phyloP scores from a whole-genome alignment of 1,140 invertebrate genomes.

The Chionoecetes opilio region DNA sequence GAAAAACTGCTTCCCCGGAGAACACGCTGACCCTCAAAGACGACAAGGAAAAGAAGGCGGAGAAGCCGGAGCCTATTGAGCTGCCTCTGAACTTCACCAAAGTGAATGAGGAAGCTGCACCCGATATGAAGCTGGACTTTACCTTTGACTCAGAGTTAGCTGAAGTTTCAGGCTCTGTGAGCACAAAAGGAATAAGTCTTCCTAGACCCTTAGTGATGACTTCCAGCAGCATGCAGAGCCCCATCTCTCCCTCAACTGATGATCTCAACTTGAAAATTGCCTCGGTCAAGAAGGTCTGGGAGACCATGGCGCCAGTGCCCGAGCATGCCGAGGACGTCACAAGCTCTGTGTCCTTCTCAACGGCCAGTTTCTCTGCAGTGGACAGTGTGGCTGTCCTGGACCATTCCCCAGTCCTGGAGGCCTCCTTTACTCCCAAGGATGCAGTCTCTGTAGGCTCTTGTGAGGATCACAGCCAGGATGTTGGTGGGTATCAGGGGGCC shows the following conservation, averaged over 20 bases:
- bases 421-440: constrained; percentile 78
- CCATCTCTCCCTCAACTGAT: constrained; percentile 90
- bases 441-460: constrained; percentile 69
- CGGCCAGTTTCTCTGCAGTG: constrained; percentile 83
- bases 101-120: constrained; percentile 88
- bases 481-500: constrained; percentile 74
- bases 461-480: constrained; percentile 81
- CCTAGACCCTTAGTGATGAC: constrained; percentile 87
- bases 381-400: constrained; percentile 80
- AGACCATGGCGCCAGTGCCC: constrained; percentile 88
- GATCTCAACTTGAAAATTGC: constrained; percentile 97
- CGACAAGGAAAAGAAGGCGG: constrained; percentile 80
- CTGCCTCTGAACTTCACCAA: constrained; percentile 87
- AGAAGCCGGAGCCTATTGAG: constrained; percentile 86
- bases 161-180: constrained; percentile 85
- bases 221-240: constrained; percentile 85
- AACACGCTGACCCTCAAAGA: constrained; percentile 84
- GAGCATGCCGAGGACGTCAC: constrained; percentile 87
- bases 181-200: constrained; percentile 86
- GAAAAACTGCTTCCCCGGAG: constrained; percentile 83
- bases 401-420: constrained; percentile 79
- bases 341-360: constrained; percentile 84
- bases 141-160: constrained; percentile 89
- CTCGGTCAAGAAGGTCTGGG: constrained; percentile 94
- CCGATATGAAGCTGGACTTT: constrained; percentile 96